Base-by-base conservation (phyloP, 2,888 invertebrate species). In the Dryadula phaetusa region DNA sequence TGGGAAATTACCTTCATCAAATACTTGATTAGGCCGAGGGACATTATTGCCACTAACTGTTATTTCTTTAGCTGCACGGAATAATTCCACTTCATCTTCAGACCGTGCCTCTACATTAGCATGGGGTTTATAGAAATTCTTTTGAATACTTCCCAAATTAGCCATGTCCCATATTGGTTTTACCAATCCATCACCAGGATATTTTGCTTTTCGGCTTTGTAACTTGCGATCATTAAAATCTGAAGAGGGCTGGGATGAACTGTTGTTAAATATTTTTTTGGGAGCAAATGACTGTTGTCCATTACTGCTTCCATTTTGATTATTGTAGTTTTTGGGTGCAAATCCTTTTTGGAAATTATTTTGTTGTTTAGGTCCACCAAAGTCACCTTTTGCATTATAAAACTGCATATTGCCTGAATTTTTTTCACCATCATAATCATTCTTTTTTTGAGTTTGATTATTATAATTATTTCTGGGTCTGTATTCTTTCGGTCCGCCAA, bases 1-100 rank as follows among this genome's bases (percentile, higher is more conserved):
- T 42, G 98, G 98, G 83, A 98, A 97, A 80, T 96, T 96, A 61
- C 97, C 96, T 86, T 99, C 99, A 80, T 97, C 97, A 86, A 99
- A 99, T 47, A 95, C 94, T 77, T 97, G 95, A 78, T 97, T 97
- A 5, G 99, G 99, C 75, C 96, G 95, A 3, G 99, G 99, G 56
- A 97, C 94, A 78, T 96, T 95, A 78, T 95, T 95, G 32, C 99
- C 99, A 75, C 96, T 95, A 0, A 98, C 96, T 37, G 98, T 98
- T 49, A 99, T 98, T 87, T 98, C 97, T 79, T 97, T 96, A 7
- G 95, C 91, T 46, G 94, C 90, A 56, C 97, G 94, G 88, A 96
- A 97, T 64, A 94, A 93, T 72, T 95, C 94, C 0, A 98, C 95
- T 70, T 98, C 97, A 62, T 95, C 94, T 68, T 95, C 93, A 53